Evolutionary conservation across 1,140 invertebrate genomes (phyloP).

Genomic region (Atopsyche davidsoni): DNA sequence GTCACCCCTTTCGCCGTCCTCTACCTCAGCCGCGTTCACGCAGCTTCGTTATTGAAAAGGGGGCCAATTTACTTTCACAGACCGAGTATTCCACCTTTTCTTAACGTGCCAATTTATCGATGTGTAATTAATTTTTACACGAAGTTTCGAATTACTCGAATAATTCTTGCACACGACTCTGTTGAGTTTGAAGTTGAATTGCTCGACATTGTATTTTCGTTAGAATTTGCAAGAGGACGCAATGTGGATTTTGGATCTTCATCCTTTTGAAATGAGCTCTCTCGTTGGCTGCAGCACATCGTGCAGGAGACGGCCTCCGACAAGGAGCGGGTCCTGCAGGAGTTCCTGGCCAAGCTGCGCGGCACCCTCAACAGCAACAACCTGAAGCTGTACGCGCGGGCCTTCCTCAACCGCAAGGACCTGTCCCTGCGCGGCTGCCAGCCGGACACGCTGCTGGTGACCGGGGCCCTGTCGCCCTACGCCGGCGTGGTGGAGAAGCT

Average conservation of each 20-base stretch:
- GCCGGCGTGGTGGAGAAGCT: slow-evolving; percentile 69
- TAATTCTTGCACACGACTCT: no score
- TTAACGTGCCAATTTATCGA: neutral
- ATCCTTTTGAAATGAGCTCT: no score
- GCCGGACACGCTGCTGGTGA: slow-evolving; percentile 73
- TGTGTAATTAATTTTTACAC: neutral
- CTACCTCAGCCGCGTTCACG: neutral
- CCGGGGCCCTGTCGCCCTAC: slow-evolving; percentile 75
- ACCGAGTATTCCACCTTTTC: neutral
- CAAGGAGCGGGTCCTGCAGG: slow-evolving; percentile 69
- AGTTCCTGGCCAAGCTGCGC: slow-evolving; percentile 72
- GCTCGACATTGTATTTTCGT: no score
- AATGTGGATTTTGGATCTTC: no score
- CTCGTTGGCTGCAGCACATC: slow-evolving; percentile 26
- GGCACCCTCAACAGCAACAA: slow-evolving; percentile 80
- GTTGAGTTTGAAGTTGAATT: no score
- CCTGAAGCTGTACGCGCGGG: slow-evolving; percentile 73
- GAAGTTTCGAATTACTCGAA: no score
- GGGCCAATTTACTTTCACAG: neutral
- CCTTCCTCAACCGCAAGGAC: slow-evolving; percentile 75
- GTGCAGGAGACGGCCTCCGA: slow-evolving; percentile 41
- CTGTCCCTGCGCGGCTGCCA: slow-evolving; percentile 63
- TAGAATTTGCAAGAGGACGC: no score
- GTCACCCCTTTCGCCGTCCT: slow-evolving; percentile 40
- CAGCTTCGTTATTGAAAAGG: neutral